Base-by-base conservation (phyloP, 1,140 invertebrate species). In the Drosophila aff. region DNA sequence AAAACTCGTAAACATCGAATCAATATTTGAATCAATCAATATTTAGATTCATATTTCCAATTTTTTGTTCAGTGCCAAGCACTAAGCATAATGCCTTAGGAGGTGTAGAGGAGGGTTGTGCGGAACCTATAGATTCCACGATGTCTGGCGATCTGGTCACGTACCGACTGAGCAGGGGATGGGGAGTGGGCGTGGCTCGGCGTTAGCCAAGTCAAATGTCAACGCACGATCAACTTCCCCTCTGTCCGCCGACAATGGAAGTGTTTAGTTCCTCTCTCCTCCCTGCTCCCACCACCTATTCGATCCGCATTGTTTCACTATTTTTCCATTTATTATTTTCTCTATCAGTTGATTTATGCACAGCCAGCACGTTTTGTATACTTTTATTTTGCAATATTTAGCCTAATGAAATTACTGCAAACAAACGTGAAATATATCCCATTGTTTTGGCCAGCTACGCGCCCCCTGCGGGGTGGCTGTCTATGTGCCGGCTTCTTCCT, bases 201-300 rank as follows among this genome's bases (percentile, higher is more conserved):
- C 13, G 53, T 36, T 61, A 79, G 53, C 52, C 75, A 66, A 79
- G 76, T 79, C 76, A 78, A 78, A 78, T 78, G 76, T 78, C 65
- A 78, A 78, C 59, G 76, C 75, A 78, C 76, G 75, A 63, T 46
- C 75, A 64, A 44, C 49, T 28, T 23, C 33, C 31, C 43, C 23
- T 31, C 64, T 15, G 49, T 16, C 28, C 28, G 8, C 15, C 13
- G 52, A 6, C 65, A 8, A 43, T 60, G 31, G 38, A 72, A 50
- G 40, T 49, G 50, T 41, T 41, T 47, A 36, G 40, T 72, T 53
- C 66, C 71, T 33, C 41, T 11, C 31, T 55, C 28, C 28, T 4
- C 50, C 16, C 33, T 15, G 4, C 13, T 23, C 0, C 31, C 18
- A 10, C 18, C 18, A 23, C 15, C 15, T 26, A 16, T 38, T 55